These are phyloP conservation scores for Delia radicum DNA, from an alignment of 1,140 invertebrate genomes.

Conservation along the genomic window DNA sequence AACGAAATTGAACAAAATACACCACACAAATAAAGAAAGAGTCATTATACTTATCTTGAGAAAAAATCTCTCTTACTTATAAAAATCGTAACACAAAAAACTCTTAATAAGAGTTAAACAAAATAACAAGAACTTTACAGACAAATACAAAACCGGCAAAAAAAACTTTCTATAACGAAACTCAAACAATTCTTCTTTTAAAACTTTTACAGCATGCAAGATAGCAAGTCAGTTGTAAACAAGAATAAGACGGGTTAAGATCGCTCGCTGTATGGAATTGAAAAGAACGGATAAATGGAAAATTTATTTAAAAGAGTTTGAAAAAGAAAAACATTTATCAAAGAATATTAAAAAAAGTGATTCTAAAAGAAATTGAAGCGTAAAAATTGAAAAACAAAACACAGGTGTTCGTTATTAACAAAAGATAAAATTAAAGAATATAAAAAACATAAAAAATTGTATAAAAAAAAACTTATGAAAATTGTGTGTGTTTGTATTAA, in stretches of 20 bases:
- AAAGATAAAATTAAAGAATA: too few species aligned
- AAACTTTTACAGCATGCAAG: not conserved
- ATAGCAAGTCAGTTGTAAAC: not conserved
- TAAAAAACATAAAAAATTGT: too few species aligned
- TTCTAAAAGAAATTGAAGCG: too few species aligned
- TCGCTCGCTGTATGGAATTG: not conserved
- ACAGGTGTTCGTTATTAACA: too few species aligned
- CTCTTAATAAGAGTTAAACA: not conserved
- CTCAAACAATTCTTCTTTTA: not conserved
- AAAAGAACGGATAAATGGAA: not conserved
- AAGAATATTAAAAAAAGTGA: too few species aligned
- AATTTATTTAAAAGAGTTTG: not conserved
- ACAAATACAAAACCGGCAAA: not conserved
- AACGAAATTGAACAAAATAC: too few species aligned
- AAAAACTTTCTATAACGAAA: not conserved
- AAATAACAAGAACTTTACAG: not conserved
- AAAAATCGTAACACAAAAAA: not conserved
- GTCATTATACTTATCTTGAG: not conserved
- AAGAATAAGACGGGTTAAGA: constrained; percentile 1
- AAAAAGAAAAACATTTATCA: too few species aligned
- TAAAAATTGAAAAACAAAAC: too few species aligned
- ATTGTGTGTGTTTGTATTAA: too few species aligned
- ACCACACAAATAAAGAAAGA: not conserved
- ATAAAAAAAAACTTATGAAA: too few species aligned
- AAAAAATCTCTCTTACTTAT: not conserved